Conservation (phyloP, 2,888 invertebrate genomes). For the Ametastegia equiseti region DNA sequence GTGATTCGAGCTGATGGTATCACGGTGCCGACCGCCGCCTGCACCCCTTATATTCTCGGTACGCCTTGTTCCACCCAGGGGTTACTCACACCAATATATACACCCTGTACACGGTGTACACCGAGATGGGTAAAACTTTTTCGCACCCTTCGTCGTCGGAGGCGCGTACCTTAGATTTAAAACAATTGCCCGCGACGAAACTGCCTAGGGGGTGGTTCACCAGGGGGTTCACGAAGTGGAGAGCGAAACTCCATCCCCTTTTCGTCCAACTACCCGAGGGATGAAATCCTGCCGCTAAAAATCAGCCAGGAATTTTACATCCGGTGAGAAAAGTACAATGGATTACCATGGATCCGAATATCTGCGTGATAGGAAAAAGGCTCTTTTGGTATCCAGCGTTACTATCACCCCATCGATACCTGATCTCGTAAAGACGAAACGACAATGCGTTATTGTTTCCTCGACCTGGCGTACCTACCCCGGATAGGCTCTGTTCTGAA, state of each 20-base stretch:
- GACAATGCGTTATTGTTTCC: constrained; percentile 3
- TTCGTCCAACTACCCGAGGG: not conserved
- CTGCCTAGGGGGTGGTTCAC: constrained; percentile 16
- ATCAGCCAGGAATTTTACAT: not conserved
- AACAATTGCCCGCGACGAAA: constrained; percentile 28
- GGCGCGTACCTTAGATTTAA: constrained; percentile 20
- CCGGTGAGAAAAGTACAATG: too few relatives aligned
- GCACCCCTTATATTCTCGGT: not conserved
- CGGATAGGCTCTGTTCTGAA: not conserved
- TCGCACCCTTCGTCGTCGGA: not conserved
- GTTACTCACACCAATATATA: constrained; percentile 5
- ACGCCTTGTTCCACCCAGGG: not conserved
- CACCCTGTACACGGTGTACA: not conserved
- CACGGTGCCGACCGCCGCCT: not conserved
- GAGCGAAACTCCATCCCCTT: not conserved
- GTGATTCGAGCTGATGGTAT: constrained; percentile 62
- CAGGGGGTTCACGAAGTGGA: too few relatives aligned
- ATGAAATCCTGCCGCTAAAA: not conserved
- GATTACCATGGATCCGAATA: too few relatives aligned
- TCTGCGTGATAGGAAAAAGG: not conserved
- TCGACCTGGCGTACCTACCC: not conserved
- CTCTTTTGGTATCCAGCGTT: not conserved
- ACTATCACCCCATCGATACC: not conserved
- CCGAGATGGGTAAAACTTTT: not conserved
- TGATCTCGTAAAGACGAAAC: not conserved